phyloP scores from a whole-genome alignment of 2,888 invertebrate species.

The Agonum fuliginosum region DNA sequence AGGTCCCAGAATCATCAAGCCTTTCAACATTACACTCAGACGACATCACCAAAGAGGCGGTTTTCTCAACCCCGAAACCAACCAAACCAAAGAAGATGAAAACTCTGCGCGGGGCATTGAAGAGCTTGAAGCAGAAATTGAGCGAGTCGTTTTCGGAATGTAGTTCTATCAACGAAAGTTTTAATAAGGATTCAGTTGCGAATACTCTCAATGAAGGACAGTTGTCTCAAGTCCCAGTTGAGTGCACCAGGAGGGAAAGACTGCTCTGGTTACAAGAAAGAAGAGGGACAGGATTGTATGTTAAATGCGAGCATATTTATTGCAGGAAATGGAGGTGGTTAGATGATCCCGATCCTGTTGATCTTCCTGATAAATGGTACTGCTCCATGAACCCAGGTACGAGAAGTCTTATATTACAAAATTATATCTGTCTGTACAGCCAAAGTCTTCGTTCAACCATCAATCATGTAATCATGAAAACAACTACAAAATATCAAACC shows the following conservation, averaged over 20 bases:
- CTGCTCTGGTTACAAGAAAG: conserved; percentile 74
- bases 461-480: no score
- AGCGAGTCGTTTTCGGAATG: background rate
- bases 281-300: conserved; percentile 76
- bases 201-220: background rate
- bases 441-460: conserved; percentile 26
- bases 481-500: no score
- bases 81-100: background rate
- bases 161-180: background rate
- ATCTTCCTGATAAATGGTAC: conserved; percentile 78
- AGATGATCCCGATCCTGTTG: conserved; percentile 74
- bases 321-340: conserved; percentile 79
- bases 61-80: background rate
- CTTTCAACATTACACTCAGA: background rate
- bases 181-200: background rate
- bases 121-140: conserved; percentile 1
- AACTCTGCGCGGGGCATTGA: background rate
- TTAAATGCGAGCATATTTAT: conserved; percentile 74
- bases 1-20: no score
- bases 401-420: conserved; percentile 46
- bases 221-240: conserved; percentile 53
- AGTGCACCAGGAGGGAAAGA: conserved; percentile 70
- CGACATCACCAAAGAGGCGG: background rate
- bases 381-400: conserved; percentile 78
- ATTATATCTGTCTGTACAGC: no score